phyloP scores from a whole-genome alignment of 2,113 vertebrate species.

The Colius striatus region DNA sequence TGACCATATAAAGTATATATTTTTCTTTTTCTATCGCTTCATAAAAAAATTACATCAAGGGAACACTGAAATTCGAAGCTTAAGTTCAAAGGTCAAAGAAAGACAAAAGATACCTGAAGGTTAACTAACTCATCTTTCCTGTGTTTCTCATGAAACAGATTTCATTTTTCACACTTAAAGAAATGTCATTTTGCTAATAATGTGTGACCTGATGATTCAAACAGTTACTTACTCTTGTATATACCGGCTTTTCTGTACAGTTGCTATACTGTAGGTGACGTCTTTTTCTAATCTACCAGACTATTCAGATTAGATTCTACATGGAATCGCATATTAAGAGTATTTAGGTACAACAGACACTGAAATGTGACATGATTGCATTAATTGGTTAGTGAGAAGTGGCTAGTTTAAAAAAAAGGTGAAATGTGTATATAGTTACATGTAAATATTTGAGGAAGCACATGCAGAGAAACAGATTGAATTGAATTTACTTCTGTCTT shows the following conservation, averaged over 20 bases:
- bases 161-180: neutral
- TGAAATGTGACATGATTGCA: neutral
- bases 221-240: neutral
- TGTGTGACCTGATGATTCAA: neutral
- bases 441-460: neutral
- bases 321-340: neutral
- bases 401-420: neutral
- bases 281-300: neutral
- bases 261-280: neutral
- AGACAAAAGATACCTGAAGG: neutral
- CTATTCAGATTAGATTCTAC: neutral
- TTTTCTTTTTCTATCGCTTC: neutral
- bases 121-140: neutral
- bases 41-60: neutral
- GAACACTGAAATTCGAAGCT: neutral
- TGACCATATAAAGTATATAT: fast-evolving
- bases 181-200: neutral
- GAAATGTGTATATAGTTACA: neutral
- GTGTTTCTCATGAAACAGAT: neutral
- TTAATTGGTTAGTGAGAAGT: neutral
- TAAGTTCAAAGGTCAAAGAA: neutral
- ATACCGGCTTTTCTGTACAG: neutral
- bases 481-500: neutral
- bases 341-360: neutral
- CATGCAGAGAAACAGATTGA: neutral